Percentiles rank a stretch among this genome's conserved stretches.
Evolutionary conservation across 2,888 invertebrate genomes (phyloP).

Genomic region (Urechis unicinctus): DNA sequence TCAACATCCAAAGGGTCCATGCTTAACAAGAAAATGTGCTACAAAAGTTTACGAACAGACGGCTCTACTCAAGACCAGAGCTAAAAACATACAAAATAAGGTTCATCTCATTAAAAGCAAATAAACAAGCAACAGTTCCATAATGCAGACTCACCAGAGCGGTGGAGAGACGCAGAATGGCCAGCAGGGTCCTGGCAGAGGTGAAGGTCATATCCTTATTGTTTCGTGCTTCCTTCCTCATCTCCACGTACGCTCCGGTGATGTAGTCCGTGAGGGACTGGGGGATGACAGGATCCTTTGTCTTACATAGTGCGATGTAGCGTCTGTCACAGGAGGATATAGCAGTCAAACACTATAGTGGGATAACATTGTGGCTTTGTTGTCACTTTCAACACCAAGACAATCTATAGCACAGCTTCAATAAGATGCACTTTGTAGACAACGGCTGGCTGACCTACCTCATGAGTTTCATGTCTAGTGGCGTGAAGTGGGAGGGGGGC

Average conservation of each 20-base stretch:
- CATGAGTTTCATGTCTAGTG: constrained; percentile 87
- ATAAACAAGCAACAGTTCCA: too few species aligned
- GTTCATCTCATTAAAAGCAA: too few species aligned
- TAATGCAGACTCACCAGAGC: constrained; percentile 81
- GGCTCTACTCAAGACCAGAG: too few species aligned
- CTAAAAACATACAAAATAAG: too few species aligned
- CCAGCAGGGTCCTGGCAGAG: constrained; percentile 90
- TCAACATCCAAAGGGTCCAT: too few species aligned
- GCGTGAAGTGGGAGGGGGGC: constrained; percentile 68
- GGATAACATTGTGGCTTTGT: too few species aligned
- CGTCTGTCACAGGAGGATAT: constrained; percentile 54
- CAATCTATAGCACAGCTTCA: too few species aligned
- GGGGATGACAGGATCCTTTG: constrained; percentile 81
- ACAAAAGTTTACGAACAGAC: too few species aligned
- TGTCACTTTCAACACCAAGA: too few species aligned
- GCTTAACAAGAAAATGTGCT: too few species aligned
- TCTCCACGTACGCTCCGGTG: constrained; percentile 62
- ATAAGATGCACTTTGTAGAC: not conserved
- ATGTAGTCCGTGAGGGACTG: constrained; percentile 80
- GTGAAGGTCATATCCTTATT: constrained; percentile 83
- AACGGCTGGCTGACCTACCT: constrained; percentile 40
- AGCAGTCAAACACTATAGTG: not conserved
- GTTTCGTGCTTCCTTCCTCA: constrained; percentile 76
- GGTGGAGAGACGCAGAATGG: constrained; percentile 83
- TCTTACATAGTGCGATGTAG: constrained; percentile 85